These are phyloP conservation scores for Hypercompe scribonia DNA, from an alignment of 2,888 invertebrate species.

Conservation along the genomic window DNA sequence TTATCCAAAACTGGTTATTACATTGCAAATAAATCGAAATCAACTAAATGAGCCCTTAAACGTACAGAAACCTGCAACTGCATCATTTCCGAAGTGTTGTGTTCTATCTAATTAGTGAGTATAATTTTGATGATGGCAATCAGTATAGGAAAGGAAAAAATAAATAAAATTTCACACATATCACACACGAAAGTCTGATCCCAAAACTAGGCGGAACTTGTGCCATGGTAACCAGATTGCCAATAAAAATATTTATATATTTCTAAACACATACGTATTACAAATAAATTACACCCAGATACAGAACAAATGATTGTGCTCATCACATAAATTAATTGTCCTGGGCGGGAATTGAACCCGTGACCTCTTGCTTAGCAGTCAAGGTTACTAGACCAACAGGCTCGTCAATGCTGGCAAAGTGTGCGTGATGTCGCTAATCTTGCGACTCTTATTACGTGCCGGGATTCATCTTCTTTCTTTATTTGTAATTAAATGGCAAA, in stretches of 20 bases:
- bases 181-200: too few species aligned
- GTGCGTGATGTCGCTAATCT: not conserved
- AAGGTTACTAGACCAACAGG: too few species aligned
- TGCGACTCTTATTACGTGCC: not conserved
- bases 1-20: not conserved
- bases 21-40: not conserved
- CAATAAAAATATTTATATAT: too few species aligned
- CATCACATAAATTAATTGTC: too few species aligned
- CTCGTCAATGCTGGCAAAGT: not conserved
- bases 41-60: not conserved
- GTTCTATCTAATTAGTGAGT: not conserved
- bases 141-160: not conserved
- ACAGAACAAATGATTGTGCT: too few species aligned
- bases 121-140: not conserved
- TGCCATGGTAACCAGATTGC: too few species aligned
- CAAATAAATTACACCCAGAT: too few species aligned
- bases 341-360: too few species aligned
- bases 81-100: not conserved
- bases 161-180: too few species aligned
- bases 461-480: not conserved
- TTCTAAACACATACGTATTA: too few species aligned
- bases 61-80: not conserved
- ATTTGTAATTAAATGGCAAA: not conserved
- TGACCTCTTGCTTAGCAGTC: too few species aligned
- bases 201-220: too few species aligned